These are phyloP conservation scores for Halesus radiatus DNA, from an alignment of 1,140 invertebrate species.

Conservation along the genomic window DNA sequence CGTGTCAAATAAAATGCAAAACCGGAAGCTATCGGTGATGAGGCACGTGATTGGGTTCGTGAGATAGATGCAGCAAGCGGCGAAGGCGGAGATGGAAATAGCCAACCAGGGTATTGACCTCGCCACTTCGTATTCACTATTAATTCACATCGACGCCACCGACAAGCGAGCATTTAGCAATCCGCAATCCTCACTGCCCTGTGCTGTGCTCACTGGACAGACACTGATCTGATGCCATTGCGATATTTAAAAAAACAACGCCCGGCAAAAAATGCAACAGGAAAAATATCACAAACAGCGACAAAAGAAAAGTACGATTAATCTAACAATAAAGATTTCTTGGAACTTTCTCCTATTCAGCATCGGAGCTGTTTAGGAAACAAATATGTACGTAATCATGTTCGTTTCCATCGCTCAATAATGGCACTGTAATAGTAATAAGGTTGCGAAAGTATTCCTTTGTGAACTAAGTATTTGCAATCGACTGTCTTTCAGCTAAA, in stretches of 20 bases:
- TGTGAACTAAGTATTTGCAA: conserved; percentile 47
- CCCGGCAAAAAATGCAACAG: background rate
- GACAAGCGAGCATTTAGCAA: background rate
- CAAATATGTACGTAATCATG: conserved; percentile 54
- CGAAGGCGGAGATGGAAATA: conserved; percentile 3
- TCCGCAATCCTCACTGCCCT: background rate
- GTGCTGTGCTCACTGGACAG: too few species aligned
- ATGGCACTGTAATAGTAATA: conserved; percentile 47
- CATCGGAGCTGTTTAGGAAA: conserved; percentile 39
- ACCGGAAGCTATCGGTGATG: conserved; percentile 26
- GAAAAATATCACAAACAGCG: conserved; percentile 3
- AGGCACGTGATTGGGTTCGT: background rate
- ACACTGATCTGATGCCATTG: background rate
- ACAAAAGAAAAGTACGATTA: conserved; percentile 16
- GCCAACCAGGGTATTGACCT: background rate
- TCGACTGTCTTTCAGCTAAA: conserved; percentile 55
- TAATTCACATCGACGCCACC: too few species aligned
- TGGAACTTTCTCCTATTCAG: conserved; percentile 39
- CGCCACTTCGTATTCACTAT: background rate
- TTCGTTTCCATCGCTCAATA: conserved; percentile 48
- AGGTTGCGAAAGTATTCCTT: conserved; percentile 52
- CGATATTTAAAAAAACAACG: conserved; percentile 11
- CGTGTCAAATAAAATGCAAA: conserved; percentile 26
- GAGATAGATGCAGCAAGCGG: background rate
- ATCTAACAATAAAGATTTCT: conserved; percentile 32